Percentiles rank a stretch among this genome's conserved stretches.
Evolutionary conservation across 2,888 invertebrate species (phyloP).

Genomic region (Lasius fuliginosus): DNA sequence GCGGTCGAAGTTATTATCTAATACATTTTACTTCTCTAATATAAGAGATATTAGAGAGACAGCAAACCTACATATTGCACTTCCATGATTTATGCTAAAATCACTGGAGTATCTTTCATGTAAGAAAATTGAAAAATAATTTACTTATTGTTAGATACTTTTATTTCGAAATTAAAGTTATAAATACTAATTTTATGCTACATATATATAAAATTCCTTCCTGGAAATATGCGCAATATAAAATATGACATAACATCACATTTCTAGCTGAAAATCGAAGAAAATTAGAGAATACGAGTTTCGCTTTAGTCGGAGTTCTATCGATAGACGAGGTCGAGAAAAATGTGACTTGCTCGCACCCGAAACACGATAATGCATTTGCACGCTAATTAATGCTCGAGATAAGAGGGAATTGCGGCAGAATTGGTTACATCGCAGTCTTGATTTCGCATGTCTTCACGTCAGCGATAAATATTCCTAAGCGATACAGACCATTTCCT

Average conservation of each 20-base stretch:
- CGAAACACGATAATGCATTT: constrained; percentile 73
- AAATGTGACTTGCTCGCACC: constrained; percentile 64
- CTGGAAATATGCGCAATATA: not conserved
- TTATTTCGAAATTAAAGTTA: not conserved
- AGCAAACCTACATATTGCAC: not conserved
- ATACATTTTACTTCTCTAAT: not conserved
- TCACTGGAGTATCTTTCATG: not conserved
- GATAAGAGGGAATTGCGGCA: constrained; percentile 69
- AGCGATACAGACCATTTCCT: not conserved
- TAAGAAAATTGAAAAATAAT: not conserved
- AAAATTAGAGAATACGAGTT: constrained; percentile 29
- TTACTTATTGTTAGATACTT: not conserved
- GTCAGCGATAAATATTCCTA: constrained; percentile 50
- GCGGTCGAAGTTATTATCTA: constrained; percentile 14
- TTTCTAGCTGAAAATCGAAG: not conserved
- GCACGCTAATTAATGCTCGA: constrained; percentile 65
- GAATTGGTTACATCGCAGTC: constrained; percentile 60
- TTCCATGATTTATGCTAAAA: not conserved
- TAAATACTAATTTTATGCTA: not conserved
- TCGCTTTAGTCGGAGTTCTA: constrained; percentile 25
- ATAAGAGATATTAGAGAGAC: not conserved
- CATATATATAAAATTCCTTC: not conserved
- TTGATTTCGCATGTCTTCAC: constrained; percentile 66
- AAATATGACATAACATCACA: not conserved
- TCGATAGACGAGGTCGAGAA: constrained; percentile 55